A percentile compares a stretch with the other conserved stretches of the same genome.
phyloP scores from a whole-genome alignment of 2,888 invertebrate genomes.

The Amiota minor region DNA sequence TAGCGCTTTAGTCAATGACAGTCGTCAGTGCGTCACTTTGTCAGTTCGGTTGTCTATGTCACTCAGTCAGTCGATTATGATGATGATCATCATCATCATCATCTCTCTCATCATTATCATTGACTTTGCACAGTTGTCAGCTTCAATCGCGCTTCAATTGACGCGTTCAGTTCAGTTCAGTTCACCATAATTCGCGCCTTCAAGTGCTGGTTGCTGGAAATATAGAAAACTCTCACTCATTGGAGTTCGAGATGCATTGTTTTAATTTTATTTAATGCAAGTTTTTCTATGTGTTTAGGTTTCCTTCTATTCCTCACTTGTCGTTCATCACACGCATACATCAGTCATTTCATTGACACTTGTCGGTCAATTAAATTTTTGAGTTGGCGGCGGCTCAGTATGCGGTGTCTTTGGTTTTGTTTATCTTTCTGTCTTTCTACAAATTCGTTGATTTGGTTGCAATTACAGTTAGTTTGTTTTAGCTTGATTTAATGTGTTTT shows the following conservation, averaged over 20 bases:
- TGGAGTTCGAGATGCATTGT: too few species aligned
- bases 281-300: too few species aligned
- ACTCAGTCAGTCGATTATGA: background rate
- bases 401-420: too few species aligned
- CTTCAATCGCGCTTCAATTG: background rate
- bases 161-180: background rate
- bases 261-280: too few species aligned
- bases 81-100: background rate
- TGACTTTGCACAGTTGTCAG: slow-evolving; percentile 12
- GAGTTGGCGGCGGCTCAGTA: background rate
- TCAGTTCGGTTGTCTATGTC: background rate
- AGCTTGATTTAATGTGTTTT: slow-evolving; percentile 1
- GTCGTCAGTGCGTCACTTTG: background rate
- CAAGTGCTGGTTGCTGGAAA: background rate
- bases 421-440: too few species aligned
- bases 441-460: background rate
- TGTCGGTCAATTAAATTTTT: slow-evolving; percentile 11
- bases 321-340: background rate
- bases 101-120: background rate
- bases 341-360: slow-evolving; percentile 10
- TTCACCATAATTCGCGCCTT: slow-evolving; percentile 1
- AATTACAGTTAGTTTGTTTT: slow-evolving; percentile 12
- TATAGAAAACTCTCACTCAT: too few species aligned
- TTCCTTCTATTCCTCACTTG: background rate
- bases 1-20: slow-evolving; percentile 1